These are phyloP conservation scores for Oryzias melastigma DNA, from an alignment of 2,113 vertebrate genomes.

Conservation along the genomic window DNA sequence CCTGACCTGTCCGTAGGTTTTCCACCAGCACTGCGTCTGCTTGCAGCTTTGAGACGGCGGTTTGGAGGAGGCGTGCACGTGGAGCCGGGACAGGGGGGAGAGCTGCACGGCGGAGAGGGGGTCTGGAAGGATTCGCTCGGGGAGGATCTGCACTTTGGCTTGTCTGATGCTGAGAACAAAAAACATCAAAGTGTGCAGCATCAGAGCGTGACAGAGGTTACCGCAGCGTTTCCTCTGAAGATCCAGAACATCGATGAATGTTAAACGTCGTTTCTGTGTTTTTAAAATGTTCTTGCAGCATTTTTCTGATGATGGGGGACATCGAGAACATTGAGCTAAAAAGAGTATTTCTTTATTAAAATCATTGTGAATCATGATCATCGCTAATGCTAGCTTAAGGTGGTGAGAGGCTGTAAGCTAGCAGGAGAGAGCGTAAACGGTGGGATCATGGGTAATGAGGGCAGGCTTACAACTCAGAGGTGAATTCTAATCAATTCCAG, in stretches of 20 bases:
- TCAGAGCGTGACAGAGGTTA: constrained; percentile 5
- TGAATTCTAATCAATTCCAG: too few relatives aligned
- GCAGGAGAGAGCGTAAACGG: too few relatives aligned
- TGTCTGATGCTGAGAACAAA: constrained; percentile 84
- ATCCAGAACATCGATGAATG: not conserved
- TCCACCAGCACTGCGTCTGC: constrained; percentile 82
- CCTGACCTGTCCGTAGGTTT: constrained; percentile 87
- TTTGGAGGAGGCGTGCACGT: constrained; percentile 77
- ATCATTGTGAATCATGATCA: too few relatives aligned
- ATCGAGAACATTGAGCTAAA: too few relatives aligned
- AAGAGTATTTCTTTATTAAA: too few relatives aligned
- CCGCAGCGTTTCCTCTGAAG: constrained; percentile 8
- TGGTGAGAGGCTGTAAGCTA: too few relatives aligned
- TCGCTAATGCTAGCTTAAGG: too few relatives aligned
- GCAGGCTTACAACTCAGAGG: too few relatives aligned
- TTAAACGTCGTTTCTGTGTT: too few relatives aligned
- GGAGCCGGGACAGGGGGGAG: constrained; percentile 80
- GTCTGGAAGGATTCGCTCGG: constrained; percentile 88
- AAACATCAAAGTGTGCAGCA: constrained; percentile 1
- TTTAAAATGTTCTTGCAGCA: too few relatives aligned
- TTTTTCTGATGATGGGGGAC: too few relatives aligned
- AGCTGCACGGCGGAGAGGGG: constrained; percentile 89
- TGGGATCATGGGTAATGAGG: too few relatives aligned
- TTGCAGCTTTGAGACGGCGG: constrained; percentile 75
- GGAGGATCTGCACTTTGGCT: constrained; percentile 95